Evolutionary conservation across 2,888 invertebrate genomes (phyloP).

Genomic region (Boloria euphrosyne): DNA sequence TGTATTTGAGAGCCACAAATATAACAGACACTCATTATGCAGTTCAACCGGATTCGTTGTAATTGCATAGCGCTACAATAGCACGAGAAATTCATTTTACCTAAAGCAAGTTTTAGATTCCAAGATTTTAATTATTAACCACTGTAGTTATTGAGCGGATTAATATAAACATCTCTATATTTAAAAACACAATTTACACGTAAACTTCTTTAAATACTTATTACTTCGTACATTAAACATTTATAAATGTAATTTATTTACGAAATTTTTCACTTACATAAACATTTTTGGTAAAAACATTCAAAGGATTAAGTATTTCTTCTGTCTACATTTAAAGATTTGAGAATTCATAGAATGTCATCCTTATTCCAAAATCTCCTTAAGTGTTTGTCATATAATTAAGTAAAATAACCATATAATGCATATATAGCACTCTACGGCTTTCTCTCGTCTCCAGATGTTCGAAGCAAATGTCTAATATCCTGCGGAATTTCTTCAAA

Average conservation of each 20-base stretch:
- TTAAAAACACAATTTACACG: not conserved
- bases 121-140: conserved; percentile 22
- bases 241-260: not conserved
- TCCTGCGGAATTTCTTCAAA: conserved; percentile 50
- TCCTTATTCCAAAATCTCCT: not conserved
- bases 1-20: conserved; percentile 5
- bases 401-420: not conserved
- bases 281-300: not conserved
- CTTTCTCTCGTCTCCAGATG: conserved; percentile 1
- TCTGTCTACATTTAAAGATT: too few relatives aligned
- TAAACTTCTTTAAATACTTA: too few relatives aligned
- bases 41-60: conserved; percentile 17
- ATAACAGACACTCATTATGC: conserved; percentile 10
- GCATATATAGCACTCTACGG: not conserved
- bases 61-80: conserved; percentile 19
- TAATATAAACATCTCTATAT: not conserved
- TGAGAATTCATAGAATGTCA: too few relatives aligned
- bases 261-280: not conserved
- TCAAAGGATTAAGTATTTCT: too few relatives aligned
- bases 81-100: conserved; percentile 16
- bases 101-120: conserved; percentile 22
- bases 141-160: conserved; percentile 4
- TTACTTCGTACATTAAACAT: not conserved
- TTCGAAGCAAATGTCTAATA: conserved; percentile 32
- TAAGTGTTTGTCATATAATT: not conserved